Percentiles rank a stretch among this genome's conserved stretches.
phyloP scores from a whole-genome alignment of 1,140 invertebrate species.

The Drosophila nebulosa region DNA sequence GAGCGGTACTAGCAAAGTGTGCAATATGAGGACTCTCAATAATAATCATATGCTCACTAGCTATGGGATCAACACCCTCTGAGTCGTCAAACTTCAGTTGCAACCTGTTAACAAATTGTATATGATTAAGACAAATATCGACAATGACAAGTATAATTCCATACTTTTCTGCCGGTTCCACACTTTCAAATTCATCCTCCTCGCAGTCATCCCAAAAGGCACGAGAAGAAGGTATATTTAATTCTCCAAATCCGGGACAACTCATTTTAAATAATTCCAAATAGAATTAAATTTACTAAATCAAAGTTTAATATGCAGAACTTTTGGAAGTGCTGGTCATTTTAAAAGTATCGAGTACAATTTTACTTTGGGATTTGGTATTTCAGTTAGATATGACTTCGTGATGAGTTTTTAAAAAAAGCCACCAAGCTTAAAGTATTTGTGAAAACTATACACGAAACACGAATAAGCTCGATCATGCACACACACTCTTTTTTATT shows the following conservation, averaged over 20 bases:
- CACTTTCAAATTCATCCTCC: constrained; percentile 64
- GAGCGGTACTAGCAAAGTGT: constrained; percentile 41
- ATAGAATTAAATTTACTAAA: background rate
- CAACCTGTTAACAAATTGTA: constrained; percentile 25
- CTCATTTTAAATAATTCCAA: constrained; percentile 35
- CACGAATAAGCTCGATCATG: no score
- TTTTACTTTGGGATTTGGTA: background rate
- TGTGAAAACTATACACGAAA: no score
- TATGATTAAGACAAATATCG: background rate
- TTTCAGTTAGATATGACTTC: background rate
- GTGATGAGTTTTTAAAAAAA: background rate
- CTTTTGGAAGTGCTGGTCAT: constrained; percentile 32
- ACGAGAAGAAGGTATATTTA: constrained; percentile 72
- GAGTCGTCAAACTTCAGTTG: constrained; percentile 37
- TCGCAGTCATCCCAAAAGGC: constrained; percentile 79
- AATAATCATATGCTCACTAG: constrained; percentile 58
- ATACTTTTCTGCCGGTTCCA: constrained; percentile 46
- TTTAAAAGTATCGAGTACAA: constrained; percentile 8
- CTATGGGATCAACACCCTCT: constrained; percentile 8
- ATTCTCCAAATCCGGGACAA: constrained; percentile 73
- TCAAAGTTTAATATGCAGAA: constrained; percentile 2
- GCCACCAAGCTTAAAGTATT: background rate
- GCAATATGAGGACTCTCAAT: constrained; percentile 55
- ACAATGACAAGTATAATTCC: constrained; percentile 3
- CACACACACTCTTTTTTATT: no score